phyloP scores from a whole-genome alignment of 1,140 invertebrate species.

The Pseudomyrmex dendroicus region DNA sequence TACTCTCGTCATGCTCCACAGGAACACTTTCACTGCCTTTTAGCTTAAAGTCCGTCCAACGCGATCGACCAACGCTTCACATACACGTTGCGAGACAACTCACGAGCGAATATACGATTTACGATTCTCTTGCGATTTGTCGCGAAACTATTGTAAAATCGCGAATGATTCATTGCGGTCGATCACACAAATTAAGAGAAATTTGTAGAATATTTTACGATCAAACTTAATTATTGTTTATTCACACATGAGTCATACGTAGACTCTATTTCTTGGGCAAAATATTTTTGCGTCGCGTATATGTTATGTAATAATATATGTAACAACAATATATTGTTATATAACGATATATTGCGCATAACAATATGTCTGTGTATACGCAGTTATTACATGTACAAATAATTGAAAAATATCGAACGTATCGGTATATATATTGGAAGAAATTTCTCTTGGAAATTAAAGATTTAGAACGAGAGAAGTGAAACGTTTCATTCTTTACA shows the following conservation, averaged over 20 bases:
- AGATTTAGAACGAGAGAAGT: no score
- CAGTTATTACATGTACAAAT: no score
- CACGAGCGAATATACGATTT: not conserved
- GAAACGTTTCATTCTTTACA: not conserved
- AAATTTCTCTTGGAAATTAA: no score
- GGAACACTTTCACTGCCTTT: slow-evolving; percentile 83
- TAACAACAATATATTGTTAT: not conserved
- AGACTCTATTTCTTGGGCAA: not conserved
- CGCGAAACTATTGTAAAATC: slow-evolving; percentile 8
- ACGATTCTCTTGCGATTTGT: slow-evolving; percentile 8
- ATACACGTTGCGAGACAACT: slow-evolving; percentile 3
- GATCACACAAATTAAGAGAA: no score
- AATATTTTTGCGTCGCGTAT: not conserved
- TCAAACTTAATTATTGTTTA: not conserved
- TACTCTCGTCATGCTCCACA: slow-evolving; percentile 82
- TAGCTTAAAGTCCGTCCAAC: slow-evolving; percentile 78
- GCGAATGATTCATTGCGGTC: not conserved
- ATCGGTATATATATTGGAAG: no score
- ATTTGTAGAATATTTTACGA: not conserved
- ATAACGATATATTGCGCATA: not conserved
- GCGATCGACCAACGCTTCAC: slow-evolving; percentile 60
- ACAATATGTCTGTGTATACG: no score
- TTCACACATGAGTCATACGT: not conserved
- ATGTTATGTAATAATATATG: not conserved
- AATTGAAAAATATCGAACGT: no score